phyloP scores from a whole-genome alignment of 2,888 invertebrate genomes.

The Theristus sp. region DNA sequence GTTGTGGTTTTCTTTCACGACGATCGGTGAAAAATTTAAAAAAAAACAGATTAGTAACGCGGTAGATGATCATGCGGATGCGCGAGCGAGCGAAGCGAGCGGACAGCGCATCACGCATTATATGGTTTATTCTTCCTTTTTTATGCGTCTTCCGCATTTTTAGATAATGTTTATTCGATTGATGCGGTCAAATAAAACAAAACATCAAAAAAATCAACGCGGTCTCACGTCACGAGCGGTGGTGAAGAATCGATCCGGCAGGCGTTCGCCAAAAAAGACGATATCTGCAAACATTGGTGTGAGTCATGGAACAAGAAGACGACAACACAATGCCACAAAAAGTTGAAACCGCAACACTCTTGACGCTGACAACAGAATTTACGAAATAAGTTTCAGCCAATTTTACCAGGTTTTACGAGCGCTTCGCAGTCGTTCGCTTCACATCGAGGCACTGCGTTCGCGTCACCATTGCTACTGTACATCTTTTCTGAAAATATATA shows the following conservation, averaged over 20 bases:
- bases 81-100: no score
- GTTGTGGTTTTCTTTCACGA: no score
- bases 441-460: background rate
- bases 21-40: no score
- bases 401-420: slow-evolving; percentile 55
- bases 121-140: no score
- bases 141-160: no score
- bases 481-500: background rate
- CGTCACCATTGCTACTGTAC: background rate
- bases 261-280: slow-evolving; percentile 78
- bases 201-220: no score
- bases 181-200: no score
- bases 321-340: background rate
- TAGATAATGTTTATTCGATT: no score
- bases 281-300: slow-evolving; percentile 44
- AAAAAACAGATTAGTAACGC: no score
- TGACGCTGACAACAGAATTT: background rate
- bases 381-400: background rate
- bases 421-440: slow-evolving; percentile 41
- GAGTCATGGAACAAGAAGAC: no score
- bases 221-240: slow-evolving; percentile 43
- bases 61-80: no score
- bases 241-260: slow-evolving; percentile 51
- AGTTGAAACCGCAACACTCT: background rate
- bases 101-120: no score